Evolutionary conservation across 2,797 vertebrate genomes (phyloP).

Genomic region (Rhinella marina): DNA sequence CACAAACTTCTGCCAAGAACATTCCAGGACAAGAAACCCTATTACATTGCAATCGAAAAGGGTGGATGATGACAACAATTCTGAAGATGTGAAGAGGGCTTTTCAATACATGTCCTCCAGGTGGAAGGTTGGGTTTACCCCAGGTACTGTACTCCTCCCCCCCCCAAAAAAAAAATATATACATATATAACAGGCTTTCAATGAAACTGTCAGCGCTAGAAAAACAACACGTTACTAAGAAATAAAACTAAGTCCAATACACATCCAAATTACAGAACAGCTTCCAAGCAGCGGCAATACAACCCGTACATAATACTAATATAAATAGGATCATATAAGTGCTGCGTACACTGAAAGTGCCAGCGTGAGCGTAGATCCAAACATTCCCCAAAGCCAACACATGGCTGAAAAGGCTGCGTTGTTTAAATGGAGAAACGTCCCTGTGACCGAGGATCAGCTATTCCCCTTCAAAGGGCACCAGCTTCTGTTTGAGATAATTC

Average conservation of each 20-base stretch:
- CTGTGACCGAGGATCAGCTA: slow-evolving; percentile 19
- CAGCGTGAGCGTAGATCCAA: slow-evolving; percentile 5
- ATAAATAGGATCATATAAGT: not conserved
- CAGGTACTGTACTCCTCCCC: too few relatives aligned
- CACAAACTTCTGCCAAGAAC: not conserved
- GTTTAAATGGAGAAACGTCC: slow-evolving; percentile 22
- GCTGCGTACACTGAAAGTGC: not conserved
- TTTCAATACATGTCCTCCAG: not conserved
- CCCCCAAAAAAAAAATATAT: too few relatives aligned
- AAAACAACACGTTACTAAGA: not conserved
- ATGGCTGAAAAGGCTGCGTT: slow-evolving; percentile 49
- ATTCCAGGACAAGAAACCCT: not conserved
- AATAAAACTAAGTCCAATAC: not conserved
- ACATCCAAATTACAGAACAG: not conserved
- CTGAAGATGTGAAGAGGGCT: not conserved
- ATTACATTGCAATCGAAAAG: not conserved
- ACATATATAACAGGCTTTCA: not conserved
- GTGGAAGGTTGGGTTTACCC: not conserved
- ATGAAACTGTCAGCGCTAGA: not conserved
- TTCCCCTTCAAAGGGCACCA: slow-evolving; percentile 40
- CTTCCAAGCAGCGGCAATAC: not conserved
- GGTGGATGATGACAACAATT: not conserved
- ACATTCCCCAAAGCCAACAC: slow-evolving; percentile 42
- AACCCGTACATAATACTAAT: not conserved
- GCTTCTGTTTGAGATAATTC: slow-evolving; percentile 43